These are phyloP conservation scores for Serrognathus titanus DNA, from an alignment of 2,888 invertebrate species.

Conservation along the genomic window DNA sequence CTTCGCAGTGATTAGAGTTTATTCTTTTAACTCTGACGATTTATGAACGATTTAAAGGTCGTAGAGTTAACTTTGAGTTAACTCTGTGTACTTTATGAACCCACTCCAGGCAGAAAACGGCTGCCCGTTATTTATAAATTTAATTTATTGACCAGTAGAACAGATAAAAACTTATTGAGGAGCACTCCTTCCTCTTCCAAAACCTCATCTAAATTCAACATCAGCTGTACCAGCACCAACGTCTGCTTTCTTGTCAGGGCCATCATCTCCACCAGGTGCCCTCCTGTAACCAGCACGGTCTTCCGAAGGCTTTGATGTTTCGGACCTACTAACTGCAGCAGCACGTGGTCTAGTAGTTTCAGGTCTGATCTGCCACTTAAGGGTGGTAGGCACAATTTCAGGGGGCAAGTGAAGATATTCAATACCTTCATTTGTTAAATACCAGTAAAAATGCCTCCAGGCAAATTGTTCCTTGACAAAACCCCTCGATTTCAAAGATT, in stretches of 20 bases:
- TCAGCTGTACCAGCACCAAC: slow-evolving; percentile 92
- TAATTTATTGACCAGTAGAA: slow-evolving; percentile 21
- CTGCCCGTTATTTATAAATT: no score
- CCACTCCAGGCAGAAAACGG: no score
- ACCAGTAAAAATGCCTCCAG: slow-evolving; percentile 99
- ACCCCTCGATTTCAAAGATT: slow-evolving; percentile 93
- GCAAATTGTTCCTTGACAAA: slow-evolving; percentile 99
- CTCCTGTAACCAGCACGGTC: slow-evolving; percentile 82
- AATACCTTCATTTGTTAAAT: slow-evolving; percentile 97
- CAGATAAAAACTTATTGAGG: slow-evolving; percentile 27
- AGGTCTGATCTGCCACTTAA: slow-evolving; percentile 85
- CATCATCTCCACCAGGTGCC: slow-evolving; percentile 60
- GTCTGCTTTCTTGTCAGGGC: slow-evolving; percentile 91
- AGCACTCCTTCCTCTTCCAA: slow-evolving; percentile 67
- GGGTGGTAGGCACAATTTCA: slow-evolving; percentile 97
- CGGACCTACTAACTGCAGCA: slow-evolving; percentile 63
- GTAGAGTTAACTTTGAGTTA: no score
- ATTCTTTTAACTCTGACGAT: no score
- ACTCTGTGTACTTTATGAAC: no score
- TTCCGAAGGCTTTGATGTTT: slow-evolving; percentile 71
- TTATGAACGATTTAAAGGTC: no score
- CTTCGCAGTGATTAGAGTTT: no score
- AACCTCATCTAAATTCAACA: slow-evolving; percentile 89
- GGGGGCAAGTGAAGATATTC: slow-evolving; percentile 96
- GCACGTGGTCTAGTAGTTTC: slow-evolving; percentile 81